Base-by-base conservation (phyloP, 2,888 invertebrate genomes). In the Lasioglossum marginatum region DNA sequence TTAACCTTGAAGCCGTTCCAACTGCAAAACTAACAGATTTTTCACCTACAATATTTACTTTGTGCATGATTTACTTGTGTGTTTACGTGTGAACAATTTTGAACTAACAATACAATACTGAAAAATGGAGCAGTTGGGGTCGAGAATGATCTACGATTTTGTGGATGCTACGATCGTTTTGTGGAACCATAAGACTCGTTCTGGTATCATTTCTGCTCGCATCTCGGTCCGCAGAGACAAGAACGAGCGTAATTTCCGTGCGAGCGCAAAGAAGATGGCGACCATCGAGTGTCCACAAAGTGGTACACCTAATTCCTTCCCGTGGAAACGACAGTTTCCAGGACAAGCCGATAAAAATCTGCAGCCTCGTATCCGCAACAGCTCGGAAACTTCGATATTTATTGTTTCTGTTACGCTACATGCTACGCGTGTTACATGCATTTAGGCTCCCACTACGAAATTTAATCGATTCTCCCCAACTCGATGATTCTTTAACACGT, bases 341-440 rank as follows among this genome's bases (percentile, higher is more conserved):
- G 60, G 27, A 60, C 27, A 60, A 14, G 16, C 60, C 60, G 60
- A 60, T 60, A 60, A 60, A 16, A 60, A 60, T 60, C 27, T 60
- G 60, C 60, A 27, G 27, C 27, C 34, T 68, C 66, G 27, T 52
- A 27, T 27, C 57, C 19, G 23, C 70, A 63, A 63, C 60, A 40
- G 27, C 34, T 34, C 60, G 52, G 40, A 2, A 60, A 45, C 66
- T 79, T 81, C 60, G 76, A 72, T 81, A 83, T 86, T 83, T 86
- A 86, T 81, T 78, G 78, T 80, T 78, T 78, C 81, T 63, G 43
- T 71, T 57, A 19, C 14, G 12, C 14, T 5, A 14, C 14, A 12
- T 60, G 60, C 27, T 27, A 60, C 27, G 60, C 1, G 52, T 52
- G 4, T n/a, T 60, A 31, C 27, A 5, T 27, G 60, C 27, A 60